Base-by-base conservation (phyloP, 2,888 invertebrate genomes). In the Ormyrus labotus region DNA sequence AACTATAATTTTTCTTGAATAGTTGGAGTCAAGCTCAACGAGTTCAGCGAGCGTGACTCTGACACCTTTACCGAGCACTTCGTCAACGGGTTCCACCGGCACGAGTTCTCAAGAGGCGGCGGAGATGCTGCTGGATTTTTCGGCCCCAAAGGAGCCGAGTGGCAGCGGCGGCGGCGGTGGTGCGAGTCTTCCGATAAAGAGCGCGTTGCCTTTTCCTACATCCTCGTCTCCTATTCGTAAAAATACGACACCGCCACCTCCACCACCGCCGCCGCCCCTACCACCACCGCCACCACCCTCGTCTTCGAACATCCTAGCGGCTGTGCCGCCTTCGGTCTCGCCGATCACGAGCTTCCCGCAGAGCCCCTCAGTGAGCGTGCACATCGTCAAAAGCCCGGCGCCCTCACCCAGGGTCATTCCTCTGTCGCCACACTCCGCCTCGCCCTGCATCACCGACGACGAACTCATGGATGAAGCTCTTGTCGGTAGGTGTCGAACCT, bases 401-500 rank as follows among this genome's bases (percentile, higher is more conserved):
- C 95, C 95, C 0, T 94, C 95, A 67, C 94, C 95, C 0, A 91
- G 94, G 64, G 92, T 94, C 60, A 91, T 93, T 61, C 93, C 94
- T 69, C 94, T 94, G 6, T 95, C 95, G 6, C 93, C 93, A 1
- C 93, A 92, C 85, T 93, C 95, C 48, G 94, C 95, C 84, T 95
- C 96, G 6, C 96, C 96, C 19, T 95, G 95, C 86, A 95, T 96
- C 85, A 96, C 96, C 65, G 97, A 97, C 88, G 97, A 97, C 90
- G 97, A 97, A 87, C 93, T 97, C 34, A 96, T 96, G 96, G 96
- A 97, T 90, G 96, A 96, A 89, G 96, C 96, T 6, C 91, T 97
- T 69, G 95, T 96, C 72, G 96, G 96, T 8, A 93, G 95, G 86
- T 77, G 11, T 68, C 11, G 13, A 72, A 50, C 13, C 13, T 50